A percentile compares a stretch with the other conserved stretches of the same genome.
Conservation (phyloP, 2,888 invertebrate genomes). For the Busseola fusca region DNA sequence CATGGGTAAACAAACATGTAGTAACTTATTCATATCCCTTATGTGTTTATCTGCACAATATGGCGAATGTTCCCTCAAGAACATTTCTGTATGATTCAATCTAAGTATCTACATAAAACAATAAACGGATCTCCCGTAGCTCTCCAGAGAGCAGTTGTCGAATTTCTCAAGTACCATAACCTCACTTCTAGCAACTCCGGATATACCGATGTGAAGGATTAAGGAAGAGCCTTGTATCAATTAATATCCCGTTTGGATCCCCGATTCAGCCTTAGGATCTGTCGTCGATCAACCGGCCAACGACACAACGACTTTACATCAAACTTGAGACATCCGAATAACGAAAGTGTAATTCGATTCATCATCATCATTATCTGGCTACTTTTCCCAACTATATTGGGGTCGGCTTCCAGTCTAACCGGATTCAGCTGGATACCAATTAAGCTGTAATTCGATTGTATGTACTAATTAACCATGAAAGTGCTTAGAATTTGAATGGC, state of each 20-base stretch:
- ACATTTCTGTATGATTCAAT: constrained; percentile 35
- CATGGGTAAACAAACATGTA: neutral
- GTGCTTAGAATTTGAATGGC: constrained; percentile 34
- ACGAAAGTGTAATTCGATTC: constrained; percentile 15
- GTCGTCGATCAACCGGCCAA: constrained; percentile 17
- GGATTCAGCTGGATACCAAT: too few species aligned
- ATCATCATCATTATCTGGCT: too few species aligned
- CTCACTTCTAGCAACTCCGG: constrained; percentile 15
- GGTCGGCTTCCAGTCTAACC: too few species aligned
- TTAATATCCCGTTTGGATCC: constrained; percentile 33
- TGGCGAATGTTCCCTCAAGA: constrained; percentile 3
- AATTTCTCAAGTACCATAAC: constrained; percentile 46
- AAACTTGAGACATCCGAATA: constrained; percentile 13
- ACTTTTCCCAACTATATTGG: too few species aligned
- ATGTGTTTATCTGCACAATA: neutral
- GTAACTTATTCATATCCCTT: neutral
- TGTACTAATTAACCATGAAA: constrained; percentile 9
- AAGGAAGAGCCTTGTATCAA: constrained; percentile 31
- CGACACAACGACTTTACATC: constrained; percentile 14
- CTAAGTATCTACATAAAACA: constrained; percentile 47
- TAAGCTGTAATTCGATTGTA: constrained; percentile 24
- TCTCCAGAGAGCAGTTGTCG: constrained; percentile 45
- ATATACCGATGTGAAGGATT: constrained; percentile 27
- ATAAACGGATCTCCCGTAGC: constrained; percentile 32
- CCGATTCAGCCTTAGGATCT: constrained; percentile 10